A percentile compares a stretch with the other conserved stretches of the same genome.
phyloP scores from a whole-genome alignment of 2,797 vertebrate species.

The Bovichtus diacanthus region DNA sequence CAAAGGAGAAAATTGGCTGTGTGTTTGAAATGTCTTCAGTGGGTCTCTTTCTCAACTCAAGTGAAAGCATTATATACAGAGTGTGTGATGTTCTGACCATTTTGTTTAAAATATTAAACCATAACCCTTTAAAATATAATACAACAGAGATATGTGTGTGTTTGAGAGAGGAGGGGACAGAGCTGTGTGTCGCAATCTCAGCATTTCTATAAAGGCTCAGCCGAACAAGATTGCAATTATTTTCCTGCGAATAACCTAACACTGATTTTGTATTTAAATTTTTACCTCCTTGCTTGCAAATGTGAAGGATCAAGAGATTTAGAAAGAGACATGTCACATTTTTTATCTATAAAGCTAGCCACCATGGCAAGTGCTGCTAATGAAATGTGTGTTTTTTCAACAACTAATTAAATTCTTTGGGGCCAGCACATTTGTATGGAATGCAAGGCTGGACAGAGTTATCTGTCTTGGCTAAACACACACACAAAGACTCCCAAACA shows the following conservation, averaged over 20 bases:
- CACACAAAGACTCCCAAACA: conserved; percentile 28
- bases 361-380: conserved; percentile 6
- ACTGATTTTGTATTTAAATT: conserved; percentile 45
- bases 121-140: too few species aligned
- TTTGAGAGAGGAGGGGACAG: not conserved
- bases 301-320: conserved; percentile 30
- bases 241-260: conserved; percentile 20
- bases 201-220: not conserved
- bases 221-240: conserved; percentile 18
- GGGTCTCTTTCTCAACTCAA: not conserved
- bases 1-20: not conserved
- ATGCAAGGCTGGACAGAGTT: conserved; percentile 1
- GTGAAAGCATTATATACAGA: not conserved
- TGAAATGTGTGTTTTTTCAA: conserved; percentile 20
- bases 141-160: not conserved
- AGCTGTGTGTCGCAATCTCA: not conserved
- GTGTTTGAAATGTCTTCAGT: not conserved
- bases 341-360: conserved; percentile 28
- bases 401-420: conserved; percentile 38
- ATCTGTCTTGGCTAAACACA: conserved; percentile 35
- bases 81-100: not conserved
- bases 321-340: conserved; percentile 21
- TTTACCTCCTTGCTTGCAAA: not conserved
- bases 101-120: too few species aligned
- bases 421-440: conserved; percentile 32